phyloP scores from a whole-genome alignment of 1,140 invertebrate genomes.

The Globodera ellingtonae region DNA sequence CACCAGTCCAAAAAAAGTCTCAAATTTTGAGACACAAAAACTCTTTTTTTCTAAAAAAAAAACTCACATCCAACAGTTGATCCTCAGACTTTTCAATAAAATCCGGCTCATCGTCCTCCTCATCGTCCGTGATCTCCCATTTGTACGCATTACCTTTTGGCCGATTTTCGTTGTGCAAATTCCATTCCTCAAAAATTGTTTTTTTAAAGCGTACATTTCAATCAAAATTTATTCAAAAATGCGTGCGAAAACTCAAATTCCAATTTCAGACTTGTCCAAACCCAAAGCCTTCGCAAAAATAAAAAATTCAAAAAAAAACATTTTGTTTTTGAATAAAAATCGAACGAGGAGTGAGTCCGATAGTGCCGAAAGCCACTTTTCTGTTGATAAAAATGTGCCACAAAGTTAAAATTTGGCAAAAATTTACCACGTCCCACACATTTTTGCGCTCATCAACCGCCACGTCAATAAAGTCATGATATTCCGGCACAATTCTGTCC shows the following conservation, averaged over 20 bases:
- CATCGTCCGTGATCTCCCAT: slow-evolving; percentile 25
- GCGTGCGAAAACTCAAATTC: neutral
- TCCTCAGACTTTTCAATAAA: slow-evolving; percentile 24
- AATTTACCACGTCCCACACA: slow-evolving; percentile 20
- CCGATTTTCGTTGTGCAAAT: slow-evolving; percentile 18
- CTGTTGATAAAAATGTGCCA: neutral
- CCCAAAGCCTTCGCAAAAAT: too few species aligned
- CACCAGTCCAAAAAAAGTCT: too few species aligned
- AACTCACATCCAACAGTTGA: slow-evolving; percentile 18
- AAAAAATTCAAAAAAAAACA: too few species aligned
- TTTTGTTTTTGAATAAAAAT: too few species aligned
- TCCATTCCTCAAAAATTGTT: slow-evolving; percentile 25
- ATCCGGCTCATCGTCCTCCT: slow-evolving; percentile 10
- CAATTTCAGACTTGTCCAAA: neutral
- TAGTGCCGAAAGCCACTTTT: too few species aligned
- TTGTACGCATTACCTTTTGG: slow-evolving; percentile 19
- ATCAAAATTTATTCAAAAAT: neutral
- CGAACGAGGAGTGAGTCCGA: too few species aligned
- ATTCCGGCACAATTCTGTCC: neutral
- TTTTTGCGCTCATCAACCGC: slow-evolving; percentile 27
- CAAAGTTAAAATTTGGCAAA: neutral
- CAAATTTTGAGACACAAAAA: too few species aligned
- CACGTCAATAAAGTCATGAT: slow-evolving; percentile 18
- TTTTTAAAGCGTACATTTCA: neutral
- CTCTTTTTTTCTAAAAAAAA: neutral